Conservation (phyloP, 2,113 vertebrate genomes). For the Illadopsis cleaveri region DNA sequence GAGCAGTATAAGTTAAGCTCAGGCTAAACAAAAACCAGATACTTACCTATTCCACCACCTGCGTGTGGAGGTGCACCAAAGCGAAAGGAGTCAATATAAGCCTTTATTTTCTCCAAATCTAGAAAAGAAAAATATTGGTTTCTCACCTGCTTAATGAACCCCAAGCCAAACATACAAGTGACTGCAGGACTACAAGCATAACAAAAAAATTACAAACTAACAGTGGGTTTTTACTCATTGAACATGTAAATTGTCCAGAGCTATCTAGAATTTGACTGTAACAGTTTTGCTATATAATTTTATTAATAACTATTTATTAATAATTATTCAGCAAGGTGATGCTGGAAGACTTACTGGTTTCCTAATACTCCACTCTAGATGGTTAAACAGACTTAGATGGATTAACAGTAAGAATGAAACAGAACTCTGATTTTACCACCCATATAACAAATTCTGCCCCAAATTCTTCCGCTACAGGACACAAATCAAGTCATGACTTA, state of each 20-base stretch:
- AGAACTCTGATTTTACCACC: not conserved
- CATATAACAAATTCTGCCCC: not conserved
- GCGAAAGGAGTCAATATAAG: slow-evolving; percentile 97
- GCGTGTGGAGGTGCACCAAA: slow-evolving; percentile 95
- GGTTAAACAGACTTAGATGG: not conserved
- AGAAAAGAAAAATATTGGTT: slow-evolving; percentile 1
- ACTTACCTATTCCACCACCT: slow-evolving; percentile 94
- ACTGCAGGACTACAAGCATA: not conserved
- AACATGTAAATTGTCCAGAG: not conserved
- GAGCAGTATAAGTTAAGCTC: not conserved
- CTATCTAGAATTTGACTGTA: not conserved
- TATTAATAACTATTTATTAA: not conserved
- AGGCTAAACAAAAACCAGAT: not conserved
- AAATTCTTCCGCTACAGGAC: not conserved
- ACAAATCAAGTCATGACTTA: not conserved
- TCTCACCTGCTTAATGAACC: not conserved
- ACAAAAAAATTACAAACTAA: not conserved
- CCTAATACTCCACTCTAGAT: not conserved
- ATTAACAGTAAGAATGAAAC: not conserved
- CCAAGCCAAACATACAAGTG: not conserved
- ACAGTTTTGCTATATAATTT: not conserved
- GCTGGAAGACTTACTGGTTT: not conserved
- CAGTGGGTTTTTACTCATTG: not conserved
- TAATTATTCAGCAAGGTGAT: not conserved
- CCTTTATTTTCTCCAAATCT: slow-evolving; percentile 99